Conservation (phyloP, 2,113 vertebrate species). For the Percopsis transmontana region DNA sequence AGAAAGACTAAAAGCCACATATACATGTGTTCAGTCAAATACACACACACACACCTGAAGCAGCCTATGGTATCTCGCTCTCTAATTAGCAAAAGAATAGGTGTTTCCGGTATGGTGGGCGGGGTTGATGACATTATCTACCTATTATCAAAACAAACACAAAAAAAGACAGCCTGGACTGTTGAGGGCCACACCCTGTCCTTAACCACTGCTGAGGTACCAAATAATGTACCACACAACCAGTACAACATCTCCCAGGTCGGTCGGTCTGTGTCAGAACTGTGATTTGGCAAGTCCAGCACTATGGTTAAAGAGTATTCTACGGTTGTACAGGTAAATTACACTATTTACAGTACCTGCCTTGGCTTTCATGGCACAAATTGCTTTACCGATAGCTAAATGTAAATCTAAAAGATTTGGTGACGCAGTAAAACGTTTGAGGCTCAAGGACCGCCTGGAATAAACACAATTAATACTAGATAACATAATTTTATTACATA, state of each 20-base stretch:
- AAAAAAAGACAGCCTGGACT: background rate
- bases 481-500: too few relatives aligned
- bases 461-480: background rate
- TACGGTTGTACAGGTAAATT: too few relatives aligned
- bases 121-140: conserved; percentile 29
- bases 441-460: background rate
- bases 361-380: background rate
- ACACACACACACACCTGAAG: conserved; percentile 4
- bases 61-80: background rate
- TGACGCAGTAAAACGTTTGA: background rate
- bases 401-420: too few relatives aligned
- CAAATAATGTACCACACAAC: conserved; percentile 8
- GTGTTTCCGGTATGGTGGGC: conserved; percentile 28
- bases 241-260: background rate
- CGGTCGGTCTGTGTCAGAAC: background rate
- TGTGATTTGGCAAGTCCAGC: conserved; percentile 3
- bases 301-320: too few relatives aligned
- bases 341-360: background rate
- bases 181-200: too few relatives aligned
- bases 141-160: conserved; percentile 15
- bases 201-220: too few relatives aligned
- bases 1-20: background rate
- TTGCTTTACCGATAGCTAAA: too few relatives aligned
- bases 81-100: conserved; percentile 38
- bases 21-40: background rate